A percentile compares a stretch with the other conserved stretches of the same genome.
Conservation (phyloP, 1,140 invertebrate genomes). For the Drosophila willistoni region DNA sequence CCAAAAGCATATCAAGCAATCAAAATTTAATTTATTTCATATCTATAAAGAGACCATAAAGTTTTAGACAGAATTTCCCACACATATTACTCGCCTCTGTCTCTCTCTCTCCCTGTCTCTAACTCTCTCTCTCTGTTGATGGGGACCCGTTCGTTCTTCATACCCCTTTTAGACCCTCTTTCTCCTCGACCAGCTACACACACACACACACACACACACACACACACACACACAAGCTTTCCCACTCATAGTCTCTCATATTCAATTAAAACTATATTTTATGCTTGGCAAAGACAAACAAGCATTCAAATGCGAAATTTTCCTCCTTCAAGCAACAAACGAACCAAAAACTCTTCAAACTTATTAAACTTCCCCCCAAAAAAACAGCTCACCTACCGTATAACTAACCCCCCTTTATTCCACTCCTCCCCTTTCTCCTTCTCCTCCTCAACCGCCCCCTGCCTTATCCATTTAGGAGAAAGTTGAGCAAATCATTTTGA, state of each 20-base stretch:
- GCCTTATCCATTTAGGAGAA: slow-evolving; percentile 5
- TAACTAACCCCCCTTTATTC: not conserved
- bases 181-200: not conserved
- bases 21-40: slow-evolving; percentile 9
- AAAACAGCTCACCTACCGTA: not conserved
- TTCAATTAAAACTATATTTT: slow-evolving; percentile 15
- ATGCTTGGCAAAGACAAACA: slow-evolving; percentile 13
- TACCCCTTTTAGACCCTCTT: not conserved
- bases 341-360: slow-evolving; percentile 14
- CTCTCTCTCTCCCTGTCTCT: too few relatives aligned
- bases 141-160: too few relatives aligned
- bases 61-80: not conserved
- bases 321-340: slow-evolving; percentile 9
- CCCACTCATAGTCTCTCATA: slow-evolving; percentile 1
- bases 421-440: not conserved
- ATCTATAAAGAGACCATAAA: not conserved
- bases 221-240: too few relatives aligned
- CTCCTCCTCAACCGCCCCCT: not conserved
- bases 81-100: not conserved
- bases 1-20: slow-evolving; percentile 11
- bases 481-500: slow-evolving; percentile 14
- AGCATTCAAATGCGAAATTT: slow-evolving; percentile 14
- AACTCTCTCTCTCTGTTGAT: too few relatives aligned
- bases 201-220: not conserved
- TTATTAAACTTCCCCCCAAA: slow-evolving; percentile 7